Base-by-base conservation (phyloP, 2,888 invertebrate genomes). In the Leucozona laternaria region DNA sequence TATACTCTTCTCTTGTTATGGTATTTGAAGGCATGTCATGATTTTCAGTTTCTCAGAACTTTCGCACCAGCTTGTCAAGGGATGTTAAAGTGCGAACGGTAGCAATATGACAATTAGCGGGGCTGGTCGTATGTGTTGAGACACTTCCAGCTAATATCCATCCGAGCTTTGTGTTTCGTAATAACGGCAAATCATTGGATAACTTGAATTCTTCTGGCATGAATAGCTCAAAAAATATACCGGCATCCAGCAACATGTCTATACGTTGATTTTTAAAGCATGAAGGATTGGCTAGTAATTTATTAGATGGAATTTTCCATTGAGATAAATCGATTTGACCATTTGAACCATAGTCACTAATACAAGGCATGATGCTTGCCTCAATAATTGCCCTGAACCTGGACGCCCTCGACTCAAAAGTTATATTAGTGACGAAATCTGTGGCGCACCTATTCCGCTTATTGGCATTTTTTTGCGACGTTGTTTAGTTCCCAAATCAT, bases 171-270 rank as follows among this genome's bases (percentile, higher is more conserved):
- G 34, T 34, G 34, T 34, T 34, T 1, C 34, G 34, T 8, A 34
- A 34, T 7, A 34, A 3, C 7, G 34, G 34, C 7, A 34, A 7
- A 34, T 34, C 34, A 34, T 34, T 34, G 34, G 34, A 34, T 34
- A 34, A 20, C 11, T 50, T 68, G 45, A 84, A 62, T 68, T 82
- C 76, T 20, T 76, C 81, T 40, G 73, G 53, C 7, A 57, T 62
- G 15, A 82, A 31, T 10, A 82, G 45, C 34, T 86, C 72, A 62
- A 76, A 82, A 68, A 88, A 79, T 45, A 84, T 60, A 28, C 70
- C 79, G 28, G 80, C 83, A 15, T 78, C 78, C 31, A 88, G 34
- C 17, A 88, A 48, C 11, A 88, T 20, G 43, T 88, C 78, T 20
- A 88, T 71, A 2, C 60, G 68, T 40, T 78, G 78, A 3, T 76